These are phyloP conservation scores for Melikaiella ostensackeni DNA, from an alignment of 2,888 invertebrate species.

Conservation along the genomic window DNA sequence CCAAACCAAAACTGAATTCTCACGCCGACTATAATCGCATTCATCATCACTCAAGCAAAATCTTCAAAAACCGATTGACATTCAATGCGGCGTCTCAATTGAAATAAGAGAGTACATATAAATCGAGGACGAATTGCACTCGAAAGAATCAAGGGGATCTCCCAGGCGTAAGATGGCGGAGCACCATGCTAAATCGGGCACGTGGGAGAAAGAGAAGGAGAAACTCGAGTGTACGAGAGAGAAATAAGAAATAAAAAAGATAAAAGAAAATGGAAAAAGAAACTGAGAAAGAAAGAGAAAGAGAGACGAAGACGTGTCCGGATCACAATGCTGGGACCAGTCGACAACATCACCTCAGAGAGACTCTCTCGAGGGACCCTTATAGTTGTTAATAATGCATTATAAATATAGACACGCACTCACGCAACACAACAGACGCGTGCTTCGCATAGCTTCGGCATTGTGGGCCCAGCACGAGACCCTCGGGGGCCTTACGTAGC, in stretches of 20 bases:
- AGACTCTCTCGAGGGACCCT: constrained; percentile 56
- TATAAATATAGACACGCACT: constrained; percentile 75
- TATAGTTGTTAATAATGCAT: constrained; percentile 75
- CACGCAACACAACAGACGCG: constrained; percentile 72
- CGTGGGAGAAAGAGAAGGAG: constrained; percentile 43
- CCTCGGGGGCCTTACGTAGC: constrained; percentile 60
- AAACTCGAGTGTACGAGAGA: constrained; percentile 34
- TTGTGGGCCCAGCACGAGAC: constrained; percentile 72
- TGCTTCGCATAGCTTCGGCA: constrained; percentile 75
- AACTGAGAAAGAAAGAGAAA: constrained; percentile 48
- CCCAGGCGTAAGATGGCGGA: constrained; percentile 56
- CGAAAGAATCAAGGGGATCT: background rate
- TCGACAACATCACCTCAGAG: constrained; percentile 51
- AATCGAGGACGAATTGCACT: constrained; percentile 7
- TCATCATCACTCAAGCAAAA: background rate
- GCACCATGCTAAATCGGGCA: constrained; percentile 62
- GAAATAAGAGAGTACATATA: constrained; percentile 8
- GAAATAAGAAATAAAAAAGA: constrained; percentile 11
- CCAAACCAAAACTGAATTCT: background rate
- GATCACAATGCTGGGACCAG: constrained; percentile 48
- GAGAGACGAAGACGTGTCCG: constrained; percentile 56
- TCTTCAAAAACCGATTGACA: constrained; percentile 3
- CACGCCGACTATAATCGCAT: background rate
- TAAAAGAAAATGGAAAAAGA: constrained; percentile 44
- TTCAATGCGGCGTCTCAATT: constrained; percentile 2